Conservation (phyloP, 2,113 vertebrate genomes). For the Dolichotis patagonum region DNA sequence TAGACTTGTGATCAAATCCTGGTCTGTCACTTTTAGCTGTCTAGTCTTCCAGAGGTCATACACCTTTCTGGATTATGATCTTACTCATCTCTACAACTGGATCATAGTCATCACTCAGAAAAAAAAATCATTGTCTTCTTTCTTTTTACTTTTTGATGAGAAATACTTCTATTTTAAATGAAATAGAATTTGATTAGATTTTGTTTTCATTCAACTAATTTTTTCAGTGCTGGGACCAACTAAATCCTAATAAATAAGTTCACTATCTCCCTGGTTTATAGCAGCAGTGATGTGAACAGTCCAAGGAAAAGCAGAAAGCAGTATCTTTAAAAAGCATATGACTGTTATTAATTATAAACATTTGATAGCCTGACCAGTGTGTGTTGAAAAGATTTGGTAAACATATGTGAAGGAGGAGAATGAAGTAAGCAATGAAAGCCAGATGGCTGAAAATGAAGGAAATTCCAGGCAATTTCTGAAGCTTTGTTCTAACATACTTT, state of each 20-base stretch:
- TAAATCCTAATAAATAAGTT: conserved; percentile 45
- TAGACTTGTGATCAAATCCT: not conserved
- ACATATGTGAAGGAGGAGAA: conserved; percentile 76
- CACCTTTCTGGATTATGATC: not conserved
- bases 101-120: not conserved
- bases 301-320: conserved; percentile 65
- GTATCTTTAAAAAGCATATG: conserved; percentile 70
- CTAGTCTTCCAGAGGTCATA: not conserved
- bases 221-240: not conserved
- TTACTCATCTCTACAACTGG: conserved; percentile 38
- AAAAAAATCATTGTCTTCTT: not conserved
- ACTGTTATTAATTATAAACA: conserved; percentile 85
- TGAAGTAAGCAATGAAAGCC: conserved; percentile 86
- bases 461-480: conserved; percentile 86
- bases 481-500: conserved; percentile 86
- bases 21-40: not conserved
- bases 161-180: conserved; percentile 49
- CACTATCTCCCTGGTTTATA: conserved; percentile 72
- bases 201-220: not conserved
- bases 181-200: conserved; percentile 8
- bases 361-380: conserved; percentile 80
- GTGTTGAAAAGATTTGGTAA: conserved; percentile 87
- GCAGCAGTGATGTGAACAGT: conserved; percentile 63
- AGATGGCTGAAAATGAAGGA: conserved; percentile 87
- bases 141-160: conserved; percentile 2